Base-by-base conservation (phyloP, 2,113 vertebrate genomes). In the Terrapene triunguis region DNA sequence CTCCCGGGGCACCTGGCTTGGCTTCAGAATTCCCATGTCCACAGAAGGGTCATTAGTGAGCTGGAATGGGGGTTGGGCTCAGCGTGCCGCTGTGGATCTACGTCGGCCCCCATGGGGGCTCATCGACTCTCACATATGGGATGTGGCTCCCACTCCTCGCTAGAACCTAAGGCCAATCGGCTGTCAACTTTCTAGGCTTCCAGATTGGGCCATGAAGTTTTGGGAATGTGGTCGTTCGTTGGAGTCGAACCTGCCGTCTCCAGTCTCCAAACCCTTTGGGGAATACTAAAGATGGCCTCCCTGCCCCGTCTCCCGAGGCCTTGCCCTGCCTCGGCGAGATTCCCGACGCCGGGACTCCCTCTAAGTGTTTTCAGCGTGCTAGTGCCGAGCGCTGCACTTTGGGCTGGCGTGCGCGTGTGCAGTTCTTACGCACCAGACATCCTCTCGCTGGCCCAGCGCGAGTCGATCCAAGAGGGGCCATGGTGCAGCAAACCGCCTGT, bases 81-180 rank as follows among this genome's bases (percentile, higher is more conserved):
- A n/a, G 19, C 5, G 10, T 38, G 17, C n/a, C 5, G 8, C 35
- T 21, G 35, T 72, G 9, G 65, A n/a, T 38, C n/a, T 38, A 21
- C 4, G 8, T 9, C 5, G 1, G 21, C n/a, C n/a, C 65, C 9
- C 5, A 1, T 38, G n/a, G n/a, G n/a, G n/a, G 65, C 35, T 72
- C 35, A 22, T 38, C 10, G 19, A 35, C 32, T 13, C n/a, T 9
- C 65, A 38, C 1, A 10, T 9, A 1, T 72, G 35, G 16, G 65
- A 10, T 3, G 17, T 69, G n/a, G n/a, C 65, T 38, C n/a, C 8
- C 7, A 1, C 8, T 35, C 62, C 62, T 69, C 7, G 14, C 13
- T n/a, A 17, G n/a, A n/a, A n/a, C 62, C 16, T 4, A 69, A 62
- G 16, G 62, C 62, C 62, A 69, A 19, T n/a, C 4, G 6, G 62